Evolutionary conservation across 2,113 vertebrate genomes (phyloP).

Genomic region (Ciconia stormi): DNA sequence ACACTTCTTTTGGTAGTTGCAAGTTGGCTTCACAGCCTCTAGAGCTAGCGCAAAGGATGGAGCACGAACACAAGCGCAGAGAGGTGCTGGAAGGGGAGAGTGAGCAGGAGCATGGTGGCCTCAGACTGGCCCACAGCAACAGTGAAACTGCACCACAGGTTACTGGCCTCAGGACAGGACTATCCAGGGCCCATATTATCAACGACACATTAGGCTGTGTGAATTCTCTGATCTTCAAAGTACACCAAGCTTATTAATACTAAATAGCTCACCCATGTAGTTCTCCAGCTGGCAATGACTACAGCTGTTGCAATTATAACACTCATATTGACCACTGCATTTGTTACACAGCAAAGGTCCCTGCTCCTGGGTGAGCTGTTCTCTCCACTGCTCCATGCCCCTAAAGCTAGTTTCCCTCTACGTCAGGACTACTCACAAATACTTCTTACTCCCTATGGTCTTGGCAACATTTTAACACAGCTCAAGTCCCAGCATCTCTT

Average conservation of each 20-base stretch:
- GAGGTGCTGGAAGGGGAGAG: neutral
- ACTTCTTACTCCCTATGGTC: neutral
- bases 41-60: neutral
- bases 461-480: neutral
- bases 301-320: neutral
- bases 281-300: neutral
- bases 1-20: neutral
- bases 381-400: neutral
- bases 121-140: neutral
- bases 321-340: neutral
- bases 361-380: neutral
- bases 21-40: neutral
- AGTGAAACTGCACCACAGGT: neutral
- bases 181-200: neutral
- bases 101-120: neutral
- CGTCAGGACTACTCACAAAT: neutral
- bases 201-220: neutral
- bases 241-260: neutral
- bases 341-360: neutral
- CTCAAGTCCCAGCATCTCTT: neutral
- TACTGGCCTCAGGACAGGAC: neutral
- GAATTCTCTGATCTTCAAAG: neutral
- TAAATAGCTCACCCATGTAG: neutral
- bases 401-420: neutral
- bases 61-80: neutral